Evolutionary conservation across 2,797 vertebrate genomes (phyloP), one percentile per base, ranked within the genome.

Genomic region (Vireo griseus): DNA sequence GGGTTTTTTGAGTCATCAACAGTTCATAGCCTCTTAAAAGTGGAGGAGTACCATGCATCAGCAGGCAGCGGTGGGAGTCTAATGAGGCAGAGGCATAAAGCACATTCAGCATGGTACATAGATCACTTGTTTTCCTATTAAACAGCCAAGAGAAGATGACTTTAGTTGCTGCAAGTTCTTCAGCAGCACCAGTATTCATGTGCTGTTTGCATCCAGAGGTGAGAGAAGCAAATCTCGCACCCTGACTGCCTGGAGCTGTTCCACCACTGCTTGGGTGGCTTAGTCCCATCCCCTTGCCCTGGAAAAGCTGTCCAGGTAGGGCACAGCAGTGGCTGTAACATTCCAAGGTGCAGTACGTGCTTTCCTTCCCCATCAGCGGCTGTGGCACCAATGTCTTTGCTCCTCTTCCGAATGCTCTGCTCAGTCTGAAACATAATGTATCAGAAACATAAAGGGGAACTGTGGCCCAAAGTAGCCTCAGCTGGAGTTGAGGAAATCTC

Each of bases 91-190:
- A 37, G 75, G 55, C 75, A 90, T 50, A 55, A 73, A 85, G 62
- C 83, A 47, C 40, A 33, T 76, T 55, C 42, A 61, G 73, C 47
- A 29, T 33, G n/a, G n/a, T 88, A 69, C 8, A 2, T 5, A 71
- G 74, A 55, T 28, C 57, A 39, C 35, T 80, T 79, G 33, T 86
- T 89, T 92, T 88, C 44, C 37, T 92, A 16, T 58, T 88, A 93
- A 94, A 76, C 63, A 61, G 58, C 61, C 1, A 2, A 84, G 55
- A 77, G 68, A 76, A 84, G 45, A 61, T 9, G 1, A 39, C 65
- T 84, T 94, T 74, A 88, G 54, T 29, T 89, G 57, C 59, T 92
- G 47, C 47, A 47, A 80, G 51, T 71, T 85, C 50, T 95, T 94
- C 76, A 66, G 57, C 76, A 83, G 59, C 88, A 63, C 40, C 77